Percentiles rank a stretch among this genome's conserved stretches.
phyloP scores from a whole-genome alignment of 2,113 vertebrate genomes.

The Oophaga pumilio region DNA sequence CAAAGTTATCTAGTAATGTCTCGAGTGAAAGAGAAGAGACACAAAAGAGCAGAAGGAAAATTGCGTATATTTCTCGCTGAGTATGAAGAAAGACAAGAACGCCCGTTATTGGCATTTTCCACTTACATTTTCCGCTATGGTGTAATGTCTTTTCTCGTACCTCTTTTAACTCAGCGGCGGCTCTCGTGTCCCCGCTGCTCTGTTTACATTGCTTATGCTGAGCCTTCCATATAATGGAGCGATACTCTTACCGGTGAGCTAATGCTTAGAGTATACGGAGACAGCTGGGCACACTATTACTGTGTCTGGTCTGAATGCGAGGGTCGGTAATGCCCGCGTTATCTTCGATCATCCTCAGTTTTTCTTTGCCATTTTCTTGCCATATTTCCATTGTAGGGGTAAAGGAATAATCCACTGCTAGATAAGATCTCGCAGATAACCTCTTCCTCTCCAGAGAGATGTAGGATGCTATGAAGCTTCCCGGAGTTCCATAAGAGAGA shows the following conservation, averaged over 20 bases:
- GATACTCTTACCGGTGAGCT: background rate
- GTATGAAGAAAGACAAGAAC: background rate
- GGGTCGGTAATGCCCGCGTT: constrained; percentile 15
- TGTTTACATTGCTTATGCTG: constrained; percentile 41
- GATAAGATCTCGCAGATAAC: constrained; percentile 25
- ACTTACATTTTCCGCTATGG: background rate
- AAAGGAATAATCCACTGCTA: background rate
- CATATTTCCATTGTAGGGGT: background rate
- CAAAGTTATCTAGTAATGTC: background rate
- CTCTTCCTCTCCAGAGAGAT: constrained; percentile 10
- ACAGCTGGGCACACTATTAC: constrained; percentile 5
- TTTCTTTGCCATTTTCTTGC: constrained; percentile 9
- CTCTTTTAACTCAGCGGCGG: constrained; percentile 48
- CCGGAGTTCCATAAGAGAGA: background rate
- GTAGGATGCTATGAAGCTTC: background rate
- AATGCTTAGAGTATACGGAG: background rate
- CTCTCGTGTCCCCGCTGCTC: constrained; percentile 38
- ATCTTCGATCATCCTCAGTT: constrained; percentile 35
- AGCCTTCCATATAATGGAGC: constrained; percentile 15
- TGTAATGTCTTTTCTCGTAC: constrained; percentile 24
- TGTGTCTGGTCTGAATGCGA: background rate
- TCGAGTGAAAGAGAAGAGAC: background rate
- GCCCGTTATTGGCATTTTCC: background rate
- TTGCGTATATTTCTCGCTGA: constrained; percentile 21
- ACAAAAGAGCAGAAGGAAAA: background rate